These are phyloP conservation scores for Pardosa pseudoannulata DNA, from an alignment of 2,888 invertebrate species.

Conservation along the genomic window DNA sequence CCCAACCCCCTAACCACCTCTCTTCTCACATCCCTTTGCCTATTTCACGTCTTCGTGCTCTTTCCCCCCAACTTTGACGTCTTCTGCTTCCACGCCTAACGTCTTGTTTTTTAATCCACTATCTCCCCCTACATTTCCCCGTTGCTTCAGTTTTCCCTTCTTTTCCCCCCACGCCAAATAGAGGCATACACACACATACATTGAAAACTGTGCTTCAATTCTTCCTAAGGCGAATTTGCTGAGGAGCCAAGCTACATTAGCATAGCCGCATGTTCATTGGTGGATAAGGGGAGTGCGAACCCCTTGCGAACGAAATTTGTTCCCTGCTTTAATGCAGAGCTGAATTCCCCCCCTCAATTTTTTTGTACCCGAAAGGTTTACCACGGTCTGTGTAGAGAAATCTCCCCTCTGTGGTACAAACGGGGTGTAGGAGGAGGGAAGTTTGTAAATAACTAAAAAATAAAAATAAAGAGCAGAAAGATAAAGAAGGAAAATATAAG, in stretches of 20 bases:
- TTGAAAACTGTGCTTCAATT: slow-evolving; percentile 43
- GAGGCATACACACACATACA: slow-evolving; percentile 1
- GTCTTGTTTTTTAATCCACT: slow-evolving; percentile 69
- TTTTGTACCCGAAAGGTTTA: background rate
- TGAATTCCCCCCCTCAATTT: slow-evolving; percentile 17
- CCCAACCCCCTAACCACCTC: slow-evolving; percentile 26
- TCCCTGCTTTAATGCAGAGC: slow-evolving; percentile 55
- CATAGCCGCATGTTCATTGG: slow-evolving; percentile 70
- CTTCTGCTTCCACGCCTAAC: slow-evolving; percentile 39
- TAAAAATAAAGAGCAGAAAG: background rate
- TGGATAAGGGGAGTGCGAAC: slow-evolving; percentile 29
- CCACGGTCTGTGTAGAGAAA: background rate
- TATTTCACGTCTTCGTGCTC: slow-evolving; percentile 56
- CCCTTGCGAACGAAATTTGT: slow-evolving; percentile 53
- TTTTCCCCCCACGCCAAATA: background rate
- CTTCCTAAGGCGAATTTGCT: slow-evolving; percentile 54
- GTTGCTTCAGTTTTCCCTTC: background rate
- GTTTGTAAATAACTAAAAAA: too few species aligned
- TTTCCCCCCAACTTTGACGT: slow-evolving; percentile 39
- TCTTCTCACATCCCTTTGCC: slow-evolving; percentile 49
- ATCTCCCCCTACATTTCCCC: slow-evolving; percentile 26
- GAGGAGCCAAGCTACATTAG: slow-evolving; percentile 53
- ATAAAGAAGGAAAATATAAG: background rate
- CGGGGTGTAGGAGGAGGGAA: too few species aligned
- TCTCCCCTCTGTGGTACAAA: background rate